Conservation (phyloP, 2,888 invertebrate species). For the Cosmorhoe ocellata region DNA sequence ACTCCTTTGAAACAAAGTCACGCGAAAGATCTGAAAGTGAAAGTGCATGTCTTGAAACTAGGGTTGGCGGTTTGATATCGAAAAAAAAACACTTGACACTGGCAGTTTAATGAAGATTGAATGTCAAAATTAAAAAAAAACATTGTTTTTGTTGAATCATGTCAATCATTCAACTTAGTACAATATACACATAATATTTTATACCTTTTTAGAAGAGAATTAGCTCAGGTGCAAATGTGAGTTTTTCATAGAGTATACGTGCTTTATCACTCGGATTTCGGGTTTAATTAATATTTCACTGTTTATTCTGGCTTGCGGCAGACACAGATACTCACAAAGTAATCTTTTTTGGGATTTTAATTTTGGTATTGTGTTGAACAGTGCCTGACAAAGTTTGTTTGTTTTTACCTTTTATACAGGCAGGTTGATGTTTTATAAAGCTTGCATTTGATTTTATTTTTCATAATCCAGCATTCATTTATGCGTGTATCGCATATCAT, state of each 20-base stretch:
- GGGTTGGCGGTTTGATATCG: too few relatives aligned
- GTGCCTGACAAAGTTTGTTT: constrained; percentile 29
- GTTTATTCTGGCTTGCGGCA: constrained; percentile 52
- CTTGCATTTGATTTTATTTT: neutral
- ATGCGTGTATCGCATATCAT: too few relatives aligned
- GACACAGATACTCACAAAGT: constrained; percentile 41
- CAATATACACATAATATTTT: too few relatives aligned
- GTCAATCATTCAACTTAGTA: too few relatives aligned
- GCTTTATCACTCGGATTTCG: constrained; percentile 49
- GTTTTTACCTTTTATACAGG: constrained; percentile 18
- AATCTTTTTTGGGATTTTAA: constrained; percentile 46
- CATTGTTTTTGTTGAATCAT: too few relatives aligned
- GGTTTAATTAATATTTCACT: constrained; percentile 58
- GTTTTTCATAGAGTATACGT: constrained; percentile 45
- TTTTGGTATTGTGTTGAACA: constrained; percentile 42
- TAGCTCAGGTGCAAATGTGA: constrained; percentile 20
- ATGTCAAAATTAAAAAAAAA: too few relatives aligned
- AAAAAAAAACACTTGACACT: too few relatives aligned
- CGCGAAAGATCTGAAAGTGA: too few relatives aligned
- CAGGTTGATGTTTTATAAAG: constrained; percentile 7
- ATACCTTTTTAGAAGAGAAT: too few relatives aligned
- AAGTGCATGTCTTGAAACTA: too few relatives aligned
- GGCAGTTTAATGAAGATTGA: too few relatives aligned
- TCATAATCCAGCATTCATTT: neutral
- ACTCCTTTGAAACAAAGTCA: too few relatives aligned